A percentile compares a stretch with the other conserved stretches of the same genome.
phyloP scores from a whole-genome alignment of 2,113 vertebrate genomes.

The Ciconia maguari region DNA sequence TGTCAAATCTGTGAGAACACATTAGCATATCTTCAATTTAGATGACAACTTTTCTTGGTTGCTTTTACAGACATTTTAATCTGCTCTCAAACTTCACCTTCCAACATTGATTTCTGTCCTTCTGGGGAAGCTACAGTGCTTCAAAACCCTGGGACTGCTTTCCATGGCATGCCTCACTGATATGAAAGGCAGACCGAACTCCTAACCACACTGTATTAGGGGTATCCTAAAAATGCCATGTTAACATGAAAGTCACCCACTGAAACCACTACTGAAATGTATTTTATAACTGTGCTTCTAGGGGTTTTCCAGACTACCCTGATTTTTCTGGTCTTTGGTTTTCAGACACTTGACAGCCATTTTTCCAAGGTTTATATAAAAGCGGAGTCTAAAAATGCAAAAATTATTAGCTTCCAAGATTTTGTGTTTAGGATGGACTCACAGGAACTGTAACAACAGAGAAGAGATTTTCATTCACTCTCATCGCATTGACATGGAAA shows the following conservation, averaged over 20 bases:
- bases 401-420: background rate
- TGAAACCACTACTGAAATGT: background rate
- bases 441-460: background rate
- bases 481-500: background rate
- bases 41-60: background rate
- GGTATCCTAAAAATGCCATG: background rate
- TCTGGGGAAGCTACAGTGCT: background rate
- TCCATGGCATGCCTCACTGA: background rate
- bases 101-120: background rate
- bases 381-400: background rate
- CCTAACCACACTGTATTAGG: background rate
- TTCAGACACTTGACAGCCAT: background rate
- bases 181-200: background rate
- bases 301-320: background rate
- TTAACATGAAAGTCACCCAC: background rate
- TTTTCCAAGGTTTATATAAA: background rate
- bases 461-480: background rate
- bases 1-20: background rate
- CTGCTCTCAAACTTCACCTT: background rate
- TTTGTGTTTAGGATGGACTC: background rate
- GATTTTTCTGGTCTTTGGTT: background rate
- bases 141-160: background rate
- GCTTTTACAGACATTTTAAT: background rate
- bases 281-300: background rate
- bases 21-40: conserved; percentile 1